Evolutionary conservation across 2,888 invertebrate species (phyloP), one percentile per base, ranked within the genome.

Genomic region (Agrenia bidenticulata): DNA sequence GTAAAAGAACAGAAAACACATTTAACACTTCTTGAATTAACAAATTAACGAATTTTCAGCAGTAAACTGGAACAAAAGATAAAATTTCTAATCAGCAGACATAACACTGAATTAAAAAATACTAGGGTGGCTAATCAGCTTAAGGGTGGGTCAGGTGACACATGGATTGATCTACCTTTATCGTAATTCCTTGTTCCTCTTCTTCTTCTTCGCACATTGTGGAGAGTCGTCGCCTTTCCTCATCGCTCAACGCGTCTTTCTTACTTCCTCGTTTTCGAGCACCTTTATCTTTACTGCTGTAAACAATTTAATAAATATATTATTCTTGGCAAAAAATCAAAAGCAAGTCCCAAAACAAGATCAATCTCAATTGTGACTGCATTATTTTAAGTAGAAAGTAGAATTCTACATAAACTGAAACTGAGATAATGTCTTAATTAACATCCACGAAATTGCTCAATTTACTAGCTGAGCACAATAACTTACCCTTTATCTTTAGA

Each of bases 121-220:
- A 32, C 32, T 32, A 32, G 32, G 32, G 32, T 32, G 32, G 32
- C 32, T 45, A 45, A 17, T 51, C 24, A 51, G 21, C 60, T 60
- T 67, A 67, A 39, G 67, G 67, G 54, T 67, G 64, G 56, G 67
- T 64, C 64, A 27, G 69, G 55, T 63, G 68, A 69, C 69, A 71
- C 69, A 69, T 56, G 65, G 58, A 54, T 54, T 64, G 72, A 58
- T 76, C 84, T 84, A 86, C 85, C 85, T 85, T 85, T 78, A 86
- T 85, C 58, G 83, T 84, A 68, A 85, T 83, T 77, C 81, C 81
- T 66, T 85, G 85, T 76, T 89, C 88, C 74, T 89, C 89, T 79
- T 90, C 90, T 74, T 92, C 92, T 70, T 89, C 90, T 80, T 93
- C 92, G 69, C 87, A 87, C 91, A 92, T 92, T 37, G 89, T 90